Evolutionary conservation across 2,888 invertebrate genomes (phyloP), one percentile per base, ranked within the genome.

Genomic region (Synanthedon myopaeformis): DNA sequence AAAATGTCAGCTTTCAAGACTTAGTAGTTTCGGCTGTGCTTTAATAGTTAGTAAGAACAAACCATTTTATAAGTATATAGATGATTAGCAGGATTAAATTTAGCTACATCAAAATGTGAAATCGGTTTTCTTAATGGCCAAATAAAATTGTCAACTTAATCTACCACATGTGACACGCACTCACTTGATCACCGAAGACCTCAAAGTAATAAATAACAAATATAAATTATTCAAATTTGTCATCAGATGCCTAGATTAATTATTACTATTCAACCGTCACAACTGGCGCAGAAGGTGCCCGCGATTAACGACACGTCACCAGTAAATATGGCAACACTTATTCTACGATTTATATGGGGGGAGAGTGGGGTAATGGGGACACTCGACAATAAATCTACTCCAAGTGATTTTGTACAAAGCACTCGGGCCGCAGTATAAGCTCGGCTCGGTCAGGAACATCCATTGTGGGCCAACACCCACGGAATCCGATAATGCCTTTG

Each of bases 241-340:
- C 85, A 83, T 71, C 69, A 72, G 78, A 73, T 74, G 66, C 69
- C 67, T 67, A 72, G 82, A 84, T 85, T 84, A 83, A 79, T 84
- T 74, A 83, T 83, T 79, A 83, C 83, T 80, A 83, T 75, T 80
- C 75, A 69, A 70, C 69, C 63, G 61, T 67, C 64, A 58, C 66
- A 70, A 79, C 72, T 74, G 74, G 68, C 72, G 61, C 82, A 82
- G 81, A 78, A 82, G 83, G 82, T 74, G 70, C 70, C 74, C 61
- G 72, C 79, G 82, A 84, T 84, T 83, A 82, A 82, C 80, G 76
- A 82, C 74, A 83, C 82, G 83, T 85, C 86, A 84, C 82, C 76
- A 68, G 82, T 85, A 86, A 87, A 86, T 86, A 86, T 86, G 84
- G 83, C 78, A 83, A 85, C 84, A 86, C 84, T 86, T 84, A 83